Evolutionary conservation across 2,113 vertebrate genomes (phyloP).

Genomic region (Cyphomyrus discorhynchus): DNA sequence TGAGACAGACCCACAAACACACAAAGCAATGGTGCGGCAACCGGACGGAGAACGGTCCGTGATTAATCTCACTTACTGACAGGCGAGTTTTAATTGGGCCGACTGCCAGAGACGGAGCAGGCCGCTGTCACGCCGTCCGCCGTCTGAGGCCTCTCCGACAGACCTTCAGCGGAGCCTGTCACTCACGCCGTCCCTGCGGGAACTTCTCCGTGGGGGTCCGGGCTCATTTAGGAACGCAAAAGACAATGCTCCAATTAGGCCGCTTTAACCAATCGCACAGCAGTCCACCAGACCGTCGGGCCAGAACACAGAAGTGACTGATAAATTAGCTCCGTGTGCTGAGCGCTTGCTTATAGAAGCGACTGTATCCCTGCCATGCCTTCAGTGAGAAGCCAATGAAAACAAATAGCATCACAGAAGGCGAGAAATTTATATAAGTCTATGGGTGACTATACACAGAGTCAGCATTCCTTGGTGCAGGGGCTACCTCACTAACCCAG

Average conservation of each 20-base stretch:
- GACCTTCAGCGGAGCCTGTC: conserved; percentile 24
- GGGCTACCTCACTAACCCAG: not conserved
- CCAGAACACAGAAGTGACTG: conserved; percentile 20
- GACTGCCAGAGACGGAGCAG: conserved; percentile 42
- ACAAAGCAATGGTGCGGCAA: conserved; percentile 12
- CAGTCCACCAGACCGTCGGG: not conserved
- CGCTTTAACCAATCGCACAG: conserved; percentile 25
- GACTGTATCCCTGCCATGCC: not conserved
- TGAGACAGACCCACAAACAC: conserved; percentile 12
- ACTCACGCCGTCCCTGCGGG: conserved; percentile 22
- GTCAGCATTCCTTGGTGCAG: not conserved
- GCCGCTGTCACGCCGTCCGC: conserved; percentile 45
- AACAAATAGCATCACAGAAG: not conserved
- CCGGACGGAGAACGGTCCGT: conserved; percentile 59
- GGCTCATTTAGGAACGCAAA: conserved; percentile 23
- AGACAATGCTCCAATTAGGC: conserved; percentile 27
- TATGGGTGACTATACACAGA: not conserved
- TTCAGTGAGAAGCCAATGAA: not conserved
- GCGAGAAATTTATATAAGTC: not conserved
- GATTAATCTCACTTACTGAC: conserved; percentile 64
- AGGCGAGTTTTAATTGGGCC: conserved; percentile 62
- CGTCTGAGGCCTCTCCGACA: conserved; percentile 32
- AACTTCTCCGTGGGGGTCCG: conserved; percentile 18
- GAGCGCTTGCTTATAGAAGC: not conserved
- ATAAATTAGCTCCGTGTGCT: conserved; percentile 10